Percentiles rank a stretch among this genome's conserved stretches.
Conservation (phyloP, 2,113 vertebrate species). For the Plecotus auritus region DNA sequence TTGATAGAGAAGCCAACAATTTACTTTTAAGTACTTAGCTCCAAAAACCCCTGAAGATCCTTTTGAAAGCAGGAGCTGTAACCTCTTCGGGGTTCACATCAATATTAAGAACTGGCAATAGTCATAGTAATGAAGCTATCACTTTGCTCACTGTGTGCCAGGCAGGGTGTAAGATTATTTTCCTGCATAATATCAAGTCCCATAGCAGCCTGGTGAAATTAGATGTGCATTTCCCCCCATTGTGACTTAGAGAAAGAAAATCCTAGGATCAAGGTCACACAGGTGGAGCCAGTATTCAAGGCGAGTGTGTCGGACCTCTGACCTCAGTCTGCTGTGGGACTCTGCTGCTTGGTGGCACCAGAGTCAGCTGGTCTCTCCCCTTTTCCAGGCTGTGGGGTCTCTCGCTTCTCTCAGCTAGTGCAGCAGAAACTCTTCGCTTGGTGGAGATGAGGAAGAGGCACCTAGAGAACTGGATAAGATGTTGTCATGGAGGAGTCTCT, state of each 20-base stretch:
- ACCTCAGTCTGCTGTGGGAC: not conserved
- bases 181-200: not conserved
- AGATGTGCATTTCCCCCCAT: not conserved
- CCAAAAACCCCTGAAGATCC: not conserved
- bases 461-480: not conserved
- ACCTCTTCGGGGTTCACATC: not conserved
- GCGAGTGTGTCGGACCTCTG: not conserved
- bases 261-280: not conserved
- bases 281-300: not conserved
- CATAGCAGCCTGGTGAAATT: not conserved
- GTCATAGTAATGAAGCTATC: not conserved
- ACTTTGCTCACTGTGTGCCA: not conserved
- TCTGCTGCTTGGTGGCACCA: not conserved
- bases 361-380: not conserved
- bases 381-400: not conserved
- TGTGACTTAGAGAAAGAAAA: not conserved
- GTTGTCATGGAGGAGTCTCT: not conserved
- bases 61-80: not conserved
- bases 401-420: not conserved
- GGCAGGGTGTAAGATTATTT: not conserved
- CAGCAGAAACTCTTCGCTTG: not conserved
- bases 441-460: not conserved
- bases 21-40: constrained; percentile 24
- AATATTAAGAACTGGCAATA: not conserved
- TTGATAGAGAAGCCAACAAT: constrained; percentile 24